Evolutionary conservation across 2,888 invertebrate species (phyloP), one percentile per base, ranked within the genome.

Genomic region (Bugula neritina): DNA sequence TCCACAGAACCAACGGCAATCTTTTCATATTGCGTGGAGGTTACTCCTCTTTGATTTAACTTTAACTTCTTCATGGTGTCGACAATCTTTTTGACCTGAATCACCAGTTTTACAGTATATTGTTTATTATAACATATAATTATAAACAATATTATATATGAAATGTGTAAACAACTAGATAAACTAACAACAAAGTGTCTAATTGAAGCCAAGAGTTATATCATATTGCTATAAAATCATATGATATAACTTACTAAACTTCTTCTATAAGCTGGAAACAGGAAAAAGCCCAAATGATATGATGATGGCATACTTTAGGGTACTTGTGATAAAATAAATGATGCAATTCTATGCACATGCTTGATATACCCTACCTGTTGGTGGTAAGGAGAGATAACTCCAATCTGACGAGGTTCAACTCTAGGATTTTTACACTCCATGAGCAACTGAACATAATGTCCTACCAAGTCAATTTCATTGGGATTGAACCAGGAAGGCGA

Each of bases 401-500:
- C 80, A 71, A 81, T 79, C 54, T 81, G 77, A 23, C 74, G 75
- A 69, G 73, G 75, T 43, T 76, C 75, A 55, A 80, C 71, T 55
- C 73, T 74, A 3, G 76, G 71, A 31, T 73, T 74, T 35, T 72
- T 71, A 72, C 75, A 63, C 2, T 54, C 55, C 17, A 75, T 58
- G 31, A 81, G 74, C 21, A 75, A 72, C 31, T 75, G 71, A 1
- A 80, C 77, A 71, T 81, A 81, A 5, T 75, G 72, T 52, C 75
- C 57, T 0, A 80, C 79, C 17, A 76, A 69, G 23, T 73, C 72
- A 1, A 76, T 78, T 72, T 81, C 81, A 31, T 76, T 76, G n/a
- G 79, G 74, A 74, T 81, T 81, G 76, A 80, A 81, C 75, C 79
- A 81, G 0, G 81, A 81, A 0, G 81, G 81, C 73, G 79, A 79